phyloP scores from a whole-genome alignment of 2,797 vertebrate genomes.

The Rhabdomys pumilio region DNA sequence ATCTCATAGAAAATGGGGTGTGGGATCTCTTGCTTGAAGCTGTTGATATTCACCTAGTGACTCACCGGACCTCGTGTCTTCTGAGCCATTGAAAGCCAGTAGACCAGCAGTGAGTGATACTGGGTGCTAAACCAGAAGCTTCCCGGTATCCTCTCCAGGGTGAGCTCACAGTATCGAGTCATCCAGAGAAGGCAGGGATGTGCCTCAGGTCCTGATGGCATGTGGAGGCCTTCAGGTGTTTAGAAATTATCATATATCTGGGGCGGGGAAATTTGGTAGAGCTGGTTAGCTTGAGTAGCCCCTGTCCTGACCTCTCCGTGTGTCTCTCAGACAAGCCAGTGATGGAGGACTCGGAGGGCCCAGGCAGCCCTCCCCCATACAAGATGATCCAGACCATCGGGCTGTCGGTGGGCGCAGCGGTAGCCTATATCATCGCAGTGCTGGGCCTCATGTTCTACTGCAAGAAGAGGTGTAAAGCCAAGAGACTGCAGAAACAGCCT shows the following conservation, averaged over 20 bases:
- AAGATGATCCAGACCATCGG: slow-evolving; percentile 99
- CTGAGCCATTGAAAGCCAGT: not conserved
- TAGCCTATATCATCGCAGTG: slow-evolving; percentile 98
- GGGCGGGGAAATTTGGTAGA: not conserved
- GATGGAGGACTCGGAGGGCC: slow-evolving; percentile 72
- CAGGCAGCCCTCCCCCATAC: slow-evolving; percentile 94
- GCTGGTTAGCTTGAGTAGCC: not conserved
- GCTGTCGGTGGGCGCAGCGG: slow-evolving; percentile 96
- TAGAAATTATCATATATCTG: slow-evolving; percentile 90
- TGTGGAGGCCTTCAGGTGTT: not conserved
- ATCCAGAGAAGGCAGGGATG: not conserved
- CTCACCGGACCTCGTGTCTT: not conserved
- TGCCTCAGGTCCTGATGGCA: not conserved
- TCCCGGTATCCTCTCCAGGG: not conserved
- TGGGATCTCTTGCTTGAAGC: not conserved
- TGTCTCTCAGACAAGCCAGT: slow-evolving; percentile 93
- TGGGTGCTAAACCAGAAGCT: not conserved
- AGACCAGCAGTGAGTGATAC: not conserved
- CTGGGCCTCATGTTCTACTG: slow-evolving; percentile 99
- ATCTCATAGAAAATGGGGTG: not conserved
- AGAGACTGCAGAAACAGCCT: slow-evolving; percentile 94
- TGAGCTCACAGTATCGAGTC: not conserved
- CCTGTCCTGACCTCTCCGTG: not conserved
- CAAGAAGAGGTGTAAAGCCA: slow-evolving; percentile 97
- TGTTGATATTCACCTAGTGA: not conserved